phyloP scores from a whole-genome alignment of 2,113 vertebrate species.

The Leuciscus idus region DNA sequence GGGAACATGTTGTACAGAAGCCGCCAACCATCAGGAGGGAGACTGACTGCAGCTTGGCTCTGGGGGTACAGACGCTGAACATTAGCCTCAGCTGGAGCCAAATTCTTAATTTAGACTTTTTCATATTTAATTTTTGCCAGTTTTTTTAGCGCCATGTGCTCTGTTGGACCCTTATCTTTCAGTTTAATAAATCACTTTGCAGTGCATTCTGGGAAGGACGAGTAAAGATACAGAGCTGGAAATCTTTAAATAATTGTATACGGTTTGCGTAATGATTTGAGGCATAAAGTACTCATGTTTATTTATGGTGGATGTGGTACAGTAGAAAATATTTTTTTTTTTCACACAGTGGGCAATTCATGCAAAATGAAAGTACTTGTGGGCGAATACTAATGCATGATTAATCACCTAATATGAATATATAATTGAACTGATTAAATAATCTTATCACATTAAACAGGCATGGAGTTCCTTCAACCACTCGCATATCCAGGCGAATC shows the following conservation, averaged over 20 bases:
- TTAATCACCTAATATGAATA: conserved; percentile 71
- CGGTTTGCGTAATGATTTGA: not conserved
- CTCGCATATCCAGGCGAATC: conserved; percentile 64
- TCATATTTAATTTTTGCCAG: not conserved
- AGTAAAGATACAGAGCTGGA: not conserved
- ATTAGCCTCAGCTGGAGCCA: not conserved
- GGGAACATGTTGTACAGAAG: conserved; percentile 32
- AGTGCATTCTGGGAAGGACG: not conserved
- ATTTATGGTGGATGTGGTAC: not conserved
- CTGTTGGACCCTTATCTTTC: not conserved
- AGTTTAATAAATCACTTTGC: not conserved
- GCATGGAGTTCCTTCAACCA: conserved; percentile 69
- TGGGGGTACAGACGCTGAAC: conserved; percentile 9
- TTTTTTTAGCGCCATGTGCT: not conserved
- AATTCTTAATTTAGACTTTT: conserved; percentile 14
- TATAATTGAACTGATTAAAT: conserved; percentile 65
- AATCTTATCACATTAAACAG: conserved; percentile 75
- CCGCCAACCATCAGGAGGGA: not conserved
- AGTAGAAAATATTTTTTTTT: not conserved
- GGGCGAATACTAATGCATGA: conserved; percentile 58
- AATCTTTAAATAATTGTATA: not conserved
- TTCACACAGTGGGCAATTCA: not conserved
- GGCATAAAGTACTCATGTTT: not conserved
- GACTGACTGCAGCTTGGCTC: not conserved
- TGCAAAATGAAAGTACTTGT: conserved; percentile 1